Evolutionary conservation across 2,888 invertebrate genomes (phyloP), one percentile per base, ranked within the genome.

Genomic region (Eulithis prunata): DNA sequence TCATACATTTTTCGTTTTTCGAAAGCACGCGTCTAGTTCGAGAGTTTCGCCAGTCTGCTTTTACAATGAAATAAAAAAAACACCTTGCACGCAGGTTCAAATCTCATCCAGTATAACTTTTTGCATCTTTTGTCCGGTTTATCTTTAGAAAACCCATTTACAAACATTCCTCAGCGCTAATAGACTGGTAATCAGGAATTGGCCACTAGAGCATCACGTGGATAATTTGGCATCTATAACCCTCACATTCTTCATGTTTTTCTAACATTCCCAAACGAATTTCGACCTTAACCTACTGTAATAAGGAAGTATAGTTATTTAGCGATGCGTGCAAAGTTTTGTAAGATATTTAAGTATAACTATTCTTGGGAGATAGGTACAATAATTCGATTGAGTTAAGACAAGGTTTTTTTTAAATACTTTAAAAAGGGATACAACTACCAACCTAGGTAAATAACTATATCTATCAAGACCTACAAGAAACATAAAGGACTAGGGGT

Each of bases 181-280:
- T 46, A 53, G 21, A 43, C 58, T 38, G 46, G 45, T 61, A 28
- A 47, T 62, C 61, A 55, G 55, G 55, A 55, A 55, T 55, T 41
- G 13, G 55, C 47, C 13, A 55, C 53, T 47, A 47, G 12, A 55
- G 4, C 41, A 55, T 57, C 64, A 57, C 55, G 56, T 56, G 58
- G 28, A 36, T 36, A 56, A 52, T 13, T 64, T 64, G 64, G 59
- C 64, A 58, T 49, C 46, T 11, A 38, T 59, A 55, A 51, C 55
- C 59, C 49, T 14, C 28, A 14, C 45, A 53, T 49, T 36, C 28
- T 49, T 51, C 38, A 38, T 21, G n/a, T 12, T 41, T 38, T 63
- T 47, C 21, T 7, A 8, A 41, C 2, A 47, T 14, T 38, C 58
- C 10, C 55, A 62, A 41, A 32, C 47, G 6, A 64, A 60, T 56